Evolutionary conservation across 1,140 invertebrate species (phyloP).

Genomic region (Coelopa frigida): DNA sequence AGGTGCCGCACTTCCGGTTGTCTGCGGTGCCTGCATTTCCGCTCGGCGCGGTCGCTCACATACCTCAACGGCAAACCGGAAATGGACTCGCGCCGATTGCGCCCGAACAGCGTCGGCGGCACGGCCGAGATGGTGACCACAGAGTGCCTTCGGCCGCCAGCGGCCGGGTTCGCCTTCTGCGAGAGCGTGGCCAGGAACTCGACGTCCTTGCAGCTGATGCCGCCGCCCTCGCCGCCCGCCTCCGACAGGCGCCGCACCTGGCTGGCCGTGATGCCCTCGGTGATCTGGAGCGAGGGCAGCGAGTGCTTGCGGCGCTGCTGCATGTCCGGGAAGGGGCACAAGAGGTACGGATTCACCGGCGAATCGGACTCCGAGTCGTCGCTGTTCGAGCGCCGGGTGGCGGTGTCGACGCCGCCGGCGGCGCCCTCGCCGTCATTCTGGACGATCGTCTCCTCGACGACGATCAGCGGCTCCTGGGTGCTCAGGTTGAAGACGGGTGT

Average conservation of each 20-base stretch:
- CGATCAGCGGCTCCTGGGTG: constrained; percentile 64
- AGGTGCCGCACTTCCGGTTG: background rate
- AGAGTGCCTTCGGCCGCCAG: constrained; percentile 69
- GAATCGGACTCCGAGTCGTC: constrained; percentile 58
- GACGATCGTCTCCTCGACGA: constrained; percentile 65
- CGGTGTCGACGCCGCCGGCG: constrained; percentile 24
- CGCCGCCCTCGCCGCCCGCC: constrained; percentile 60
- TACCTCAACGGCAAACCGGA: constrained; percentile 55
- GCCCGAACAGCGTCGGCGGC: constrained; percentile 64
- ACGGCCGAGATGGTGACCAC: constrained; percentile 75
- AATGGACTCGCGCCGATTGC: constrained; percentile 71
- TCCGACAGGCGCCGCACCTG: constrained; percentile 73
- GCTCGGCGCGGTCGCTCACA: background rate
- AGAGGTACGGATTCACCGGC: constrained; percentile 67
- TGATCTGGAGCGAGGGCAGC: constrained; percentile 70
- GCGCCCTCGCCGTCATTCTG: constrained; percentile 56
- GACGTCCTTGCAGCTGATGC: constrained; percentile 60
- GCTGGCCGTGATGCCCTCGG: constrained; percentile 72
- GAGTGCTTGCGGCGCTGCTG: constrained; percentile 67
- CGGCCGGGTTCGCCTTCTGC: constrained; percentile 47
- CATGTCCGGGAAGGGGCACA: constrained; percentile 65
- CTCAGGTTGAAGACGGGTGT: constrained; percentile 48
- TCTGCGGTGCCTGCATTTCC: background rate
- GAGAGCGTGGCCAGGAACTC: constrained; percentile 61
- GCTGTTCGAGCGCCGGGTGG: constrained; percentile 31